Evolutionary conservation across 2,797 vertebrate species (phyloP), one percentile per base, ranked within the genome.

Genomic region (Micropoecilia bifurca): DNA sequence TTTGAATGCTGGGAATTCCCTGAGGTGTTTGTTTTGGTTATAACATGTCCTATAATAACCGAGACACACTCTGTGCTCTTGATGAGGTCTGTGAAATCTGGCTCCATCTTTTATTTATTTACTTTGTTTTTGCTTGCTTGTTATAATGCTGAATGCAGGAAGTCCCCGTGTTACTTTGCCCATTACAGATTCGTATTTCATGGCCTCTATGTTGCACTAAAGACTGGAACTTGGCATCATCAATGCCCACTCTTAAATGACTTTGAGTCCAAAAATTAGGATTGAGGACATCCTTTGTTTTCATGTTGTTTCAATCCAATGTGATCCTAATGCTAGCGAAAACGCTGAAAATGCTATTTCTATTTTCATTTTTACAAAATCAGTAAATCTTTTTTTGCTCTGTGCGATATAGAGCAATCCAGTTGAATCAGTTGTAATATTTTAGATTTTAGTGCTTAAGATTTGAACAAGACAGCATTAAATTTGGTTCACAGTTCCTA

Each of bases 1-100:
- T 93, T 89, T 91, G 80, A 91, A 88, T 85, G 79, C 81, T 22
- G 91, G 86, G 84, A 79, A 84, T 92, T 93, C 87, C 90, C 91
- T 81, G 76, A 85, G 47, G 43, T 79, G 83, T 79, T 69, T 85
- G 74, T 83, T 89, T 91, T 59, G 74, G 87, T 89, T 82, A 88
- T 83, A 90, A 83, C 79, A 76, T 87, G 86, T 89, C 84, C 85
- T 91, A 83, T 85, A 87, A 83, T 89, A 88, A 89, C 87, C 72
- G 85, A 79, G 81, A 80, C 77, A 78, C 79, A 85, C 80, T 80
- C 73, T 89, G 80, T 78, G 82, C 80, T 74, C 78, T 61, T 43
- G 71, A n/a, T 66, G 74, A 69, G n/a, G 71, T 80, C 80, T 82
- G 47, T 81, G 68, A 71, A 75, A 82, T 79, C n/a, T 75, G 82